Percentiles rank a stretch among this genome's conserved stretches.
Evolutionary conservation across 2,888 invertebrate genomes (phyloP).

Genomic region (Anoplius nigerrimus): DNA sequence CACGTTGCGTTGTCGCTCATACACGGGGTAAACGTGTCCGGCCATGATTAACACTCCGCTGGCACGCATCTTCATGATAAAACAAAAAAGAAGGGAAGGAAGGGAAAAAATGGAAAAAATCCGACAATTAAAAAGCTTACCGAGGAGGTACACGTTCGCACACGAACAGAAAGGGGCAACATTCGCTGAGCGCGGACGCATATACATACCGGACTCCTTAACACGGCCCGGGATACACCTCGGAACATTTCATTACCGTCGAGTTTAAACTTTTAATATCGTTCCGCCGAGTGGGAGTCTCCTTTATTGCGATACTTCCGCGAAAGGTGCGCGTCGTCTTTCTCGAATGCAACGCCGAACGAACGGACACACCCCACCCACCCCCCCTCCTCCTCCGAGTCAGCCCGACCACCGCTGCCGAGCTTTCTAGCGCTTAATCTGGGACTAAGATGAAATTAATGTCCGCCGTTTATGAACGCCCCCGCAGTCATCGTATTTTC

Average conservation of each 20-base stretch:
- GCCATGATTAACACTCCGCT: slow-evolving; percentile 59
- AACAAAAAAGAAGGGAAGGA: slow-evolving; percentile 21
- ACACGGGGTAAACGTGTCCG: slow-evolving; percentile 44
- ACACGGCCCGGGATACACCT: slow-evolving; percentile 41
- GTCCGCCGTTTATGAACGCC: slow-evolving; percentile 46
- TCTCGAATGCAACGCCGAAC: slow-evolving; percentile 25
- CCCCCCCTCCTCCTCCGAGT: neutral
- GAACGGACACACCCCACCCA: neutral
- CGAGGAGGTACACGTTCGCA: slow-evolving; percentile 29
- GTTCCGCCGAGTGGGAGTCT: slow-evolving; percentile 33
- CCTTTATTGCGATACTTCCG: slow-evolving; percentile 49
- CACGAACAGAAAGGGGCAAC: slow-evolving; percentile 21
- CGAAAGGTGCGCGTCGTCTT: slow-evolving; percentile 17
- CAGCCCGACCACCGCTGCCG: neutral
- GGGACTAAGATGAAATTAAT: slow-evolving; percentile 45
- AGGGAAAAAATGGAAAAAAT: slow-evolving; percentile 36
- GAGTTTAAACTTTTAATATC: slow-evolving; percentile 54
- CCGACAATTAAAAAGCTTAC: slow-evolving; percentile 38
- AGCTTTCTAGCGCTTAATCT: slow-evolving; percentile 35
- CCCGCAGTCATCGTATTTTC: slow-evolving; percentile 39
- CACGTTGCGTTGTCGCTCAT: slow-evolving; percentile 3
- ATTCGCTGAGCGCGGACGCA: slow-evolving; percentile 1
- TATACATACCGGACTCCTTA: slow-evolving; percentile 19
- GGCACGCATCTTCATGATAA: slow-evolving; percentile 58
- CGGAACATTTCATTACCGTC: slow-evolving; percentile 55